phyloP scores from a whole-genome alignment of 2,888 invertebrate genomes.

The Drepanosiphum platanoidis region DNA sequence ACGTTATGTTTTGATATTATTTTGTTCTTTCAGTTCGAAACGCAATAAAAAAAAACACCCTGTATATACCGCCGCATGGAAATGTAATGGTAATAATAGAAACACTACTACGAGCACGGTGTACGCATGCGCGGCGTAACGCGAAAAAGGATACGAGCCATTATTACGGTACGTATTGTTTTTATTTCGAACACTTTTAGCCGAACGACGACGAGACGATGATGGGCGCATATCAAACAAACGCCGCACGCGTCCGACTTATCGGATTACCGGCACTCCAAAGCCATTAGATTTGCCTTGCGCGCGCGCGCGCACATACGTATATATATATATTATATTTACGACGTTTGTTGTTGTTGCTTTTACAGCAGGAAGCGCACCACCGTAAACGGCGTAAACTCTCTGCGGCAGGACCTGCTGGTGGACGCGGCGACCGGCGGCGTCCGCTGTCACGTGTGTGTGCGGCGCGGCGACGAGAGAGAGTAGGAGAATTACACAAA shows the following conservation, averaged over 20 bases:
- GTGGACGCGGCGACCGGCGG: not conserved
- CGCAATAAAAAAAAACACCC: too few relatives aligned
- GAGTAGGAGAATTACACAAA: too few relatives aligned
- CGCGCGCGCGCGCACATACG: not conserved
- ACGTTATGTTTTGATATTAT: too few relatives aligned
- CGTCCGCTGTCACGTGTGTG: too few relatives aligned
- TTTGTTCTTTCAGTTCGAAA: too few relatives aligned
- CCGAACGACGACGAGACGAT: not conserved
- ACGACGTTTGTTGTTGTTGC: not conserved
- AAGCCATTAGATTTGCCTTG: conserved; percentile 41
- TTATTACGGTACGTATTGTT: not conserved
- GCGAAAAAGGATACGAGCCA: not conserved
- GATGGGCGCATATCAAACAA: conserved; percentile 45
- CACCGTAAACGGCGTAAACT: not conserved
- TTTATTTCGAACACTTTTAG: conserved; percentile 41
- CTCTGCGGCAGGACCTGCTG: not conserved
- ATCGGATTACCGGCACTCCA: conserved; percentile 58
- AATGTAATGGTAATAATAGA: too few relatives aligned
- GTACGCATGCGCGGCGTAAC: not conserved
- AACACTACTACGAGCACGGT: not conserved
- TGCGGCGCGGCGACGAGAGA: too few relatives aligned
- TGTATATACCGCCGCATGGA: not conserved
- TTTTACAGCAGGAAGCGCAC: not conserved
- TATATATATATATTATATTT: not conserved
- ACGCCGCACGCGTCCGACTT: conserved; percentile 49